phyloP scores from a whole-genome alignment of 92 coral and sea anemone genomes.

The Bergia sp. region DNA sequence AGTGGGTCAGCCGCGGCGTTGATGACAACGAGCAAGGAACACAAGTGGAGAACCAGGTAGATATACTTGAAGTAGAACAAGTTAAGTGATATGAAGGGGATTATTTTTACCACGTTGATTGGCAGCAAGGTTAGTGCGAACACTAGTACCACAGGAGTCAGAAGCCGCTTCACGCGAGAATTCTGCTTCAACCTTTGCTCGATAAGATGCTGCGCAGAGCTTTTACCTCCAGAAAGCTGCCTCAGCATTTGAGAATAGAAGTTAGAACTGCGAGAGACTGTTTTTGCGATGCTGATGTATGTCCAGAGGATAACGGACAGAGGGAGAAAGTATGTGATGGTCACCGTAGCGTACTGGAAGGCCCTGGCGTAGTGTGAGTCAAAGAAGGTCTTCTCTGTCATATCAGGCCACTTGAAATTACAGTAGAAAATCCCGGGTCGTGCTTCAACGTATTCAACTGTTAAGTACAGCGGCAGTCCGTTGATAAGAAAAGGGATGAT shows the following conservation, averaged over 20 bases:
- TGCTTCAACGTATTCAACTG: slow-evolving; percentile 51
- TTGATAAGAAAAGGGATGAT: slow-evolving; percentile 53
- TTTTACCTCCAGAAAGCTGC: slow-evolving; percentile 8
- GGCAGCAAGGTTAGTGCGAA: slow-evolving; percentile 62
- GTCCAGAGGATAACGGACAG: slow-evolving; percentile 32
- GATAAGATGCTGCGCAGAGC: slow-evolving; percentile 22
- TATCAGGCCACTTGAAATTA: slow-evolving; percentile 12
- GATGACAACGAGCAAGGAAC: slow-evolving; percentile 39
- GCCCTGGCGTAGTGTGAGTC: slow-evolving; percentile 19
- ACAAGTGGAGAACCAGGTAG: slow-evolving; percentile 43
- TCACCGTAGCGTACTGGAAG: not conserved
- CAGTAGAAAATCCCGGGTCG: slow-evolving; percentile 14
- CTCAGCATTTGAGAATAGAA: slow-evolving; percentile 28
- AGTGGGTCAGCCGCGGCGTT: slow-evolving; percentile 54
- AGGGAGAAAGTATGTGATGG: not conserved
- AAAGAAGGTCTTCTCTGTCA: too few relatives aligned
- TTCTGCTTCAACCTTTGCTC: slow-evolving; percentile 62
- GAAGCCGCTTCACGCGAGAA: slow-evolving; percentile 51
- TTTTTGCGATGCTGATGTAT: slow-evolving; percentile 26
- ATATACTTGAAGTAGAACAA: slow-evolving; percentile 37
- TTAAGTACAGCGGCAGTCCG: slow-evolving; percentile 68
- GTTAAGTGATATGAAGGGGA: not conserved
- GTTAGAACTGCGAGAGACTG: slow-evolving; percentile 20
- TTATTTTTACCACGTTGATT: slow-evolving; percentile 37
- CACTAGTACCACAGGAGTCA: slow-evolving; percentile 74